Evolutionary conservation across 2,888 invertebrate species (phyloP).

Genomic region (Horisme vitalbata): DNA sequence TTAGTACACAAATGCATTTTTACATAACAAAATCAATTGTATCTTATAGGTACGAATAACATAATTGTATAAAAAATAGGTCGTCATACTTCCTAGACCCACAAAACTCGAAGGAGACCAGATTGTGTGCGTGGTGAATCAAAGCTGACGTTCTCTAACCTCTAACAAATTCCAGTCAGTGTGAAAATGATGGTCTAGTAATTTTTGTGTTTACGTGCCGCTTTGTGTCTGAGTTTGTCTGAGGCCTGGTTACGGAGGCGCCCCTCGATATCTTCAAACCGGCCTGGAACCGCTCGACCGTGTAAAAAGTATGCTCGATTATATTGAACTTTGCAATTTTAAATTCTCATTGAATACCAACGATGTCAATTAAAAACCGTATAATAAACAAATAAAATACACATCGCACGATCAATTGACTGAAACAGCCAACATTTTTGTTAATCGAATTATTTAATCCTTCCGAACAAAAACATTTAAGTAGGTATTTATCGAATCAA

Average conservation of each 20-base stretch:
- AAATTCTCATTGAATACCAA: conserved; percentile 10
- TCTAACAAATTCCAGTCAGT: too few species aligned
- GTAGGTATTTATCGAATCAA: not conserved
- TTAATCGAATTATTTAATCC: not conserved
- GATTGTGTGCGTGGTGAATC: too few species aligned
- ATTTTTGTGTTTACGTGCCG: conserved; percentile 31
- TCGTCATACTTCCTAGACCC: too few species aligned
- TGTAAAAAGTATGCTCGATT: conserved; percentile 56
- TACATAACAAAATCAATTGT: too few species aligned
- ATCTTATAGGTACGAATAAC: too few species aligned
- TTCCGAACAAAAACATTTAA: not conserved
- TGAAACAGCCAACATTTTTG: not conserved
- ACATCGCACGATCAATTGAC: not conserved
- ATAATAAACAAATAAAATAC: conserved; percentile 9
- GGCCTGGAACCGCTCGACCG: conserved; percentile 64
- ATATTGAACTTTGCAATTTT: conserved; percentile 48
- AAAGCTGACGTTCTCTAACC: too few species aligned
- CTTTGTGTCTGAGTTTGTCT: conserved; percentile 30
- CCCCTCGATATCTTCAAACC: conserved; percentile 65
- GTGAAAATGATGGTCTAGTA: too few species aligned
- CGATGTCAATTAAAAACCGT: not conserved
- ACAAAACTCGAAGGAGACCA: too few species aligned
- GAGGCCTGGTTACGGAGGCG: conserved; percentile 74
- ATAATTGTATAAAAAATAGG: too few species aligned
- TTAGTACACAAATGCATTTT: too few species aligned